These are phyloP conservation scores for Botia kubotai DNA, from an alignment of 2,797 vertebrate species.

Conservation along the genomic window DNA sequence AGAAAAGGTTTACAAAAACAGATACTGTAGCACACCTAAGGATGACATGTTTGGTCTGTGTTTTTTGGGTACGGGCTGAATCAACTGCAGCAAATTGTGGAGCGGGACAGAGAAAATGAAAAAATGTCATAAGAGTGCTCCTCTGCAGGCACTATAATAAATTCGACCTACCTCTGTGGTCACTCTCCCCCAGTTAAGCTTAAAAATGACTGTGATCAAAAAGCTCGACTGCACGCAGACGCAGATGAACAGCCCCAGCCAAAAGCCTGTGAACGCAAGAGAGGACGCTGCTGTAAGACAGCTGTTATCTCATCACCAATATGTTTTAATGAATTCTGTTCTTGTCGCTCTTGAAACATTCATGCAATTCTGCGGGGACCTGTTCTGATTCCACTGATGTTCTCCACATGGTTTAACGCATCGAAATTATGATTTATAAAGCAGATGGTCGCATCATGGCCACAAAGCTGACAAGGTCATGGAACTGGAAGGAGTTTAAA, in stretches of 20 bases:
- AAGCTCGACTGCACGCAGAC: constrained; percentile 80
- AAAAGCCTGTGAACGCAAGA: constrained; percentile 79
- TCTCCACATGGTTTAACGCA: constrained; percentile 12
- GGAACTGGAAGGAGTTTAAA: not conserved
- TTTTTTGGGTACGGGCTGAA: no score
- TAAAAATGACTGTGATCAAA: constrained; percentile 80
- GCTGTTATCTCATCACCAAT: constrained; percentile 20
- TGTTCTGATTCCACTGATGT: constrained; percentile 1
- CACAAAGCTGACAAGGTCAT: constrained; percentile 8
- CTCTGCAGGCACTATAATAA: not conserved
- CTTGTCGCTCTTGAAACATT: not conserved
- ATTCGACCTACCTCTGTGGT: constrained; percentile 77
- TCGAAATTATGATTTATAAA: constrained; percentile 13
- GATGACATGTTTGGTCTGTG: no score
- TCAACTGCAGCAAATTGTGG: no score
- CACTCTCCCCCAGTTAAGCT: constrained; percentile 81
- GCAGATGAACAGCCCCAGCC: constrained; percentile 85
- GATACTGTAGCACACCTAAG: no score
- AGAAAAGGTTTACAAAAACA: no score
- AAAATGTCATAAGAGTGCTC: not conserved
- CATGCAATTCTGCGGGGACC: constrained; percentile 32
- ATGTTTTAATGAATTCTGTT: constrained; percentile 29
- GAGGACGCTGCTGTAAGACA: constrained; percentile 17
- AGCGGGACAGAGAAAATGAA: no score
- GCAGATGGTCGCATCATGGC: not conserved